phyloP scores from a whole-genome alignment of 2,888 invertebrate species.

The Periphyllus acericola region DNA sequence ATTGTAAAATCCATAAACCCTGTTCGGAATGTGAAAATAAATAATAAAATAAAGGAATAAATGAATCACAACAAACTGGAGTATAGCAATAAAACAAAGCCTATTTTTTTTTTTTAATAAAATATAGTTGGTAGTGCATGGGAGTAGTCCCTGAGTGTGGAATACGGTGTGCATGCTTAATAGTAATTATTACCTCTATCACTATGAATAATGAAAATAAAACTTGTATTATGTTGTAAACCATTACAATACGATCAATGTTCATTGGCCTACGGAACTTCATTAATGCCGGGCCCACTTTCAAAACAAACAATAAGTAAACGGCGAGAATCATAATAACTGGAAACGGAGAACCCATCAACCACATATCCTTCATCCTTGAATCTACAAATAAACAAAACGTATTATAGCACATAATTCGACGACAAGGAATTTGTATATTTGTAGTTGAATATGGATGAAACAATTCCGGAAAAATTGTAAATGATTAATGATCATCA shows the following conservation, averaged over 20 bases:
- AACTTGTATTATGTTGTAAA: conserved; percentile 61
- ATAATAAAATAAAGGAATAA: too few species aligned
- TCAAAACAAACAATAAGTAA: conserved; percentile 63
- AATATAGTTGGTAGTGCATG: too few species aligned
- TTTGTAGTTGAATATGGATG: neutral
- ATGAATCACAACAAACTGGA: too few species aligned
- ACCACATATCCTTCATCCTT: conserved; percentile 58
- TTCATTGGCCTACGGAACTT: conserved; percentile 59
- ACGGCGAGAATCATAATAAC: conserved; percentile 43
- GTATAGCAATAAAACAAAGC: too few species aligned
- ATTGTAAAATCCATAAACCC: too few species aligned
- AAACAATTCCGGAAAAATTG: too few species aligned
- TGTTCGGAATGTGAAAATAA: too few species aligned
- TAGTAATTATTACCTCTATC: conserved; percentile 40
- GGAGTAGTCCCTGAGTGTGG: too few species aligned
- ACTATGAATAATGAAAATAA: conserved; percentile 47
- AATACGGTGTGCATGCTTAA: neutral
- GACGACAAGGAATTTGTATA: neutral
- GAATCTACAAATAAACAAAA: conserved; percentile 48
- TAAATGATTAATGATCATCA: too few species aligned
- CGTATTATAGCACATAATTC: neutral
- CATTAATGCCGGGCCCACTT: conserved; percentile 62
- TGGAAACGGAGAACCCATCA: conserved; percentile 62
- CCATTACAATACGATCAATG: conserved; percentile 59
- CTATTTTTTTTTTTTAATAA: too few species aligned